A percentile compares a stretch with the other conserved stretches of the same genome.
phyloP scores from a whole-genome alignment of 2,888 invertebrate genomes.

The Harpalus rufipes region DNA sequence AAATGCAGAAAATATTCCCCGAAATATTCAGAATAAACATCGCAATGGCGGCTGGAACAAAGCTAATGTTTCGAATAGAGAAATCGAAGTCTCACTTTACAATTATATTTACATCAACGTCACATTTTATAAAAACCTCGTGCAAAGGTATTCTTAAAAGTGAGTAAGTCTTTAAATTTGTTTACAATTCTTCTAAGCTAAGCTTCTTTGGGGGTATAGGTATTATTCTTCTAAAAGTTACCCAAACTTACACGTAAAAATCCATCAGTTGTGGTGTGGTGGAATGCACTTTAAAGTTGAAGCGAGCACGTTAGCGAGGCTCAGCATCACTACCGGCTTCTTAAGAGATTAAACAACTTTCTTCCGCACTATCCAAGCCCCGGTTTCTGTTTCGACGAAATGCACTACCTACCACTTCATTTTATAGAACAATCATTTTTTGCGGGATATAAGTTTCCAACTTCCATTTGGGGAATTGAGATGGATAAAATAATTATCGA shows the following conservation, averaged over 20 bases:
- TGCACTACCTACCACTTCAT: slow-evolving; percentile 15
- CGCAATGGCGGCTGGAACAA: too few species aligned
- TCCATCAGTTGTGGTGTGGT: slow-evolving; percentile 21
- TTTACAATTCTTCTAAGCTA: slow-evolving; percentile 13
- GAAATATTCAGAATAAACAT: too few species aligned
- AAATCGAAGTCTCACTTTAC: too few species aligned
- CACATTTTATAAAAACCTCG: neutral
- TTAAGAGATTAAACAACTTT: slow-evolving; percentile 53
- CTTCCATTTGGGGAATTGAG: slow-evolving; percentile 42
- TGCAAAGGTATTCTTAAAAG: neutral
- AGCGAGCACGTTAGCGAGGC: slow-evolving; percentile 21
- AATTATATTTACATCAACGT: too few species aligned
- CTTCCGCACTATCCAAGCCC: neutral
- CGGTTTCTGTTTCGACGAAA: slow-evolving; percentile 20
- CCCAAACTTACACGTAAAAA: slow-evolving; percentile 42
- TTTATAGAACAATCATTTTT: slow-evolving; percentile 46
- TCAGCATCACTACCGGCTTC: slow-evolving; percentile 12
- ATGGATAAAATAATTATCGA: slow-evolving; percentile 49
- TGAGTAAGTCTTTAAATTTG: slow-evolving; percentile 12
- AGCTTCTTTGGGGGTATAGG: slow-evolving; percentile 20
- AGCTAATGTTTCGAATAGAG: neutral
- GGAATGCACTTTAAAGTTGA: slow-evolving; percentile 52
- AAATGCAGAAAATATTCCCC: too few species aligned
- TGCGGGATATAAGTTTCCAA: slow-evolving; percentile 27
- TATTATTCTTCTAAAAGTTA: slow-evolving; percentile 35